Evolutionary conservation across 2,797 vertebrate species (phyloP), one percentile per base, ranked within the genome.

Genomic region (Steatocranus sp.): DNA sequence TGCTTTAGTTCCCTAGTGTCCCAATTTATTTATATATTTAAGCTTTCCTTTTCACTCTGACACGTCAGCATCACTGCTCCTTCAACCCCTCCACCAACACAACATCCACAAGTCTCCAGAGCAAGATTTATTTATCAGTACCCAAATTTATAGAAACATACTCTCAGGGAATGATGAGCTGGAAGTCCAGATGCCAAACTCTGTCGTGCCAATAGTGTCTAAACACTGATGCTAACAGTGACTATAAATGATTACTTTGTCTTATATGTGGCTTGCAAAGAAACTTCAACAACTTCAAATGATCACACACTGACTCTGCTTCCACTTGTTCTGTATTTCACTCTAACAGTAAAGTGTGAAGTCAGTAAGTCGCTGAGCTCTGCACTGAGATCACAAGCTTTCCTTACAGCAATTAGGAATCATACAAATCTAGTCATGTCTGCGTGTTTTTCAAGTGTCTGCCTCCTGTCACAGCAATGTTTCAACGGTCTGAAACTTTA

Each of bases 401-500:
- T 83, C 27, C 82, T 77, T 8, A 11, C 11, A 78, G 36, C 18
- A 78, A 81, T 34, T 75, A 88, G 61, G 56, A 88, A 81, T 81
- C 73, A 86, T 34, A 87, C 63, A 79, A 54, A 83, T 30, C 76
- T 17, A 75, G 85, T 75, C 83, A 76, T 10, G 76, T 54, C 75
- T 54, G 41, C 6, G 32, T 86, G 74, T 74, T 58, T 83, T 82
- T 86, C 27, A 36, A 84, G 86, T 87, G 70, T 51, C 85, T 84
- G 81, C 81, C 88, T 91, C 66, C 86, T 86, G 84, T 88, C 83
- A 91, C 80, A 86, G 85, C 81, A 90, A 81, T 91, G 84, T 91
- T 93, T 93, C 70, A 79, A 93, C 87, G 87, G 86, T 84, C 81
- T 93, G 83, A 85, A 88, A 86, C 81, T 89, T 90, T 90, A 85